Evolutionary conservation across 1,140 invertebrate genomes (phyloP), one percentile per base, ranked within the genome.

Genomic region (Drosophila guanche): DNA sequence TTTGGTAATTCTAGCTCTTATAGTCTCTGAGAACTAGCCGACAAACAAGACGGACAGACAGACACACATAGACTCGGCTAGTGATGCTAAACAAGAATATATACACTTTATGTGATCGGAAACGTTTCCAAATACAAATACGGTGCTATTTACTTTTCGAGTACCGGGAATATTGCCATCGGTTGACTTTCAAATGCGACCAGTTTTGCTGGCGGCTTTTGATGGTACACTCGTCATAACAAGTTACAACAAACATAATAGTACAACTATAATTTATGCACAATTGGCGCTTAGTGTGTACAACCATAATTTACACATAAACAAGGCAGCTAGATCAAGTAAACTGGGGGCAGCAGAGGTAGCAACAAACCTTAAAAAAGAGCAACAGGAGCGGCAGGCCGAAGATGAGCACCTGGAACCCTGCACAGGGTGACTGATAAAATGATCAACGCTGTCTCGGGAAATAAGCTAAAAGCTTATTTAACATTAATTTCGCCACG

Each of bases 391-490:
- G 16, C 16, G 16, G 16, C 16, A 20, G 1, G 16, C 16, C 16
- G 1, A 20, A 20, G 16, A 20, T 20, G 16, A 20, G 16, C 16
- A 6, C 0, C 27, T 0, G 6, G 29, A 2, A 33, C 7, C 33
- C 10, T 10, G 33, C 3, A 37, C 33, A 10, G 67, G 83, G 81
- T 88, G 81, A 88, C 83, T 86, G 75, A 86, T 84, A 86, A 86
- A 86, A 89, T 86, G 83, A 86, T 86, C 83, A 86, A 89, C 75
- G 79, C 71, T 88, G 71, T 84, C 75, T 78, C 84, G 84, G 84
- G 84, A 88, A 84, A 88, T 88, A 88, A 88, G 83, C 84, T 88
- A 88, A 88, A 88, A 89, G 83, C 83, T 89, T 88, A 88, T 84
- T 88, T 88, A 88, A 88, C 83, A 88, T 88, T 88, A 88, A 88